phyloP scores from a whole-genome alignment of 2,888 invertebrate species.

The Agelastica alni region DNA sequence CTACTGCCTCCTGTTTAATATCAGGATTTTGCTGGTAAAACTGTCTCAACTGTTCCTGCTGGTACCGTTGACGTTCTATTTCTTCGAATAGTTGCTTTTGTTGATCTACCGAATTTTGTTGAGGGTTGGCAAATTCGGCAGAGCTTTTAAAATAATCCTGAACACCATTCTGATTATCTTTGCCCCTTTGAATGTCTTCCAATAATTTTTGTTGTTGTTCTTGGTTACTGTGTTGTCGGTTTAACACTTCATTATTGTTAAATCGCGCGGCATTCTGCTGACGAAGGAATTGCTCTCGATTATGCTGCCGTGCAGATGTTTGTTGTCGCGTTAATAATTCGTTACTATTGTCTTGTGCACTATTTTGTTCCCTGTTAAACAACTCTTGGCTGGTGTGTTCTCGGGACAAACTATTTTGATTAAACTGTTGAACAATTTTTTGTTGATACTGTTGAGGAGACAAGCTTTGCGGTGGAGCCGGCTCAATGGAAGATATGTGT shows the following conservation, averaged over 20 bases:
- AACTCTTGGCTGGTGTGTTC: constrained; percentile 22
- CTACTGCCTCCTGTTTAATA: constrained; percentile 48
- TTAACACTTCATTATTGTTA: neutral
- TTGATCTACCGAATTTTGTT: constrained; percentile 52
- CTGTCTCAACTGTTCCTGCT: constrained; percentile 51
- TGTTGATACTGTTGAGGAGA: constrained; percentile 30
- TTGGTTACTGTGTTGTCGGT: neutral
- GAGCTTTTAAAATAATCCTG: constrained; percentile 4
- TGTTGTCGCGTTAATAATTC: constrained; percentile 1
- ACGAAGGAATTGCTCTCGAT: neutral
- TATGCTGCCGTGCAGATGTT: neutral
- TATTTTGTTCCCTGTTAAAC: constrained; percentile 12
- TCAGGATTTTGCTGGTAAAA: constrained; percentile 48
- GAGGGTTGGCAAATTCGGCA: constrained; percentile 36
- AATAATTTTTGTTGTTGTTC: constrained; percentile 13
- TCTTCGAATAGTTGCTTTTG: constrained; percentile 24
- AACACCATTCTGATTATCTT: constrained; percentile 42
- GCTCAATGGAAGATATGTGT: constrained; percentile 66
- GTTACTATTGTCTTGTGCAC: constrained; percentile 1
- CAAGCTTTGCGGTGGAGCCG: constrained; percentile 27
- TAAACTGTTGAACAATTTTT: constrained; percentile 45
- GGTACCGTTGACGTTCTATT: constrained; percentile 31
- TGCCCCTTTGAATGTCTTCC: constrained; percentile 18
- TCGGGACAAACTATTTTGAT: constrained; percentile 29
- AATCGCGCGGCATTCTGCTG: constrained; percentile 3